Evolutionary conservation across 2,797 vertebrate genomes (phyloP).

Genomic region (Antrozous pallidus): DNA sequence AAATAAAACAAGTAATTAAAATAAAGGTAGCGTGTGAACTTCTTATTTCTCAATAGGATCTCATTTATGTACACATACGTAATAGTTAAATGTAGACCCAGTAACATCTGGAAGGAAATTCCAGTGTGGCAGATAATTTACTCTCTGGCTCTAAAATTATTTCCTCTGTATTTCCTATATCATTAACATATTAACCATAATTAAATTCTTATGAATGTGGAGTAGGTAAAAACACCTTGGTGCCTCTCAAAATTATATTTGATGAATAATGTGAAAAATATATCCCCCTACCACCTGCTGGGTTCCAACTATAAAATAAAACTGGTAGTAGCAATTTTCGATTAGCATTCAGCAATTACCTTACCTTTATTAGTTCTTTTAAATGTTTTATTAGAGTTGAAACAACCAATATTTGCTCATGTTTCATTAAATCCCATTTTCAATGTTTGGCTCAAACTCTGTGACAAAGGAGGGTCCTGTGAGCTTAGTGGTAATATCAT

Average conservation of each 20-base stretch:
- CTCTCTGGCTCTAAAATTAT: slow-evolving; percentile 14
- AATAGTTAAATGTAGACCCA: slow-evolving; percentile 20
- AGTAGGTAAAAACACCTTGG: slow-evolving; percentile 47
- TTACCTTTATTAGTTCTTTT: slow-evolving; percentile 73
- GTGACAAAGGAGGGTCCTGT: slow-evolving; percentile 75
- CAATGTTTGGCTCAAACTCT: slow-evolving; percentile 77
- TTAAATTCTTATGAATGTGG: slow-evolving; percentile 46
- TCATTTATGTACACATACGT: not conserved
- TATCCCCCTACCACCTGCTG: slow-evolving; percentile 54
- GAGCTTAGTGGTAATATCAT: slow-evolving; percentile 79
- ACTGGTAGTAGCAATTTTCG: slow-evolving; percentile 67
- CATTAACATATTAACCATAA: slow-evolving; percentile 53
- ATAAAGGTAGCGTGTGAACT: not conserved
- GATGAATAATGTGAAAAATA: slow-evolving; percentile 63
- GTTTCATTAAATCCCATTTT: slow-evolving; percentile 81
- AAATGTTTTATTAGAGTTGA: slow-evolving; percentile 76
- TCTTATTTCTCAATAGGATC: not conserved
- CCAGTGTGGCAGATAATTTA: not conserved
- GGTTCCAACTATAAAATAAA: slow-evolving; percentile 66
- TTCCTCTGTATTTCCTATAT: slow-evolving; percentile 45
- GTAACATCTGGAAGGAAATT: slow-evolving; percentile 42
- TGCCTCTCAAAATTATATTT: slow-evolving; percentile 67
- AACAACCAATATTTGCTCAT: slow-evolving; percentile 78
- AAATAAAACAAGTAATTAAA: not conserved
- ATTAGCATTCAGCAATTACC: slow-evolving; percentile 79